These are phyloP conservation scores for Lasiommata megera DNA, from an alignment of 2,888 invertebrate species.

Conservation along the genomic window DNA sequence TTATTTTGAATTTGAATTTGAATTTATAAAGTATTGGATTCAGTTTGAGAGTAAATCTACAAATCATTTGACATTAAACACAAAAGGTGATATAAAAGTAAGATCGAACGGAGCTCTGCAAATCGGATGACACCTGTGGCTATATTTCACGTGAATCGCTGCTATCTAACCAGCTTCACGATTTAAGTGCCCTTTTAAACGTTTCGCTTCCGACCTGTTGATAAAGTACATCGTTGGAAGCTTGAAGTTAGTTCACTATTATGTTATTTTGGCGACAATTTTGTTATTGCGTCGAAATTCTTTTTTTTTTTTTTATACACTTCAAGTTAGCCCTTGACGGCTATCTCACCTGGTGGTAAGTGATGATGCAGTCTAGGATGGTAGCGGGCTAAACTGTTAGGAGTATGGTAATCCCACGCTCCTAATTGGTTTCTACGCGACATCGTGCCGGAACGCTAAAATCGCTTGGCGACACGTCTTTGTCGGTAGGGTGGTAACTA, in stretches of 20 bases:
- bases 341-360: too few relatives aligned
- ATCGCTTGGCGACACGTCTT: too few relatives aligned
- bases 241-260: slow-evolving; percentile 12
- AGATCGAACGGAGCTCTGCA: slow-evolving; percentile 45
- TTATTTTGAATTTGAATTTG: too few relatives aligned
- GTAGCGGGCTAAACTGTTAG: too few relatives aligned
- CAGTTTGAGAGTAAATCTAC: not conserved
- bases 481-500: too few relatives aligned
- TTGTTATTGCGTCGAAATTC: not conserved
- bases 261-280: slow-evolving; percentile 9
- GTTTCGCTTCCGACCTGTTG: slow-evolving; percentile 60
- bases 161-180: slow-evolving; percentile 69
- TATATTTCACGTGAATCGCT: slow-evolving; percentile 63
- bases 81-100: slow-evolving; percentile 13
- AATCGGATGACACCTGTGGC: slow-evolving; percentile 55
- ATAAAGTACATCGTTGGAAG: slow-evolving; percentile 48
- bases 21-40: too few relatives aligned
- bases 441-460: too few relatives aligned
- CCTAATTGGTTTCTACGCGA: too few relatives aligned
- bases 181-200: slow-evolving; percentile 64
- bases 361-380: too few relatives aligned
- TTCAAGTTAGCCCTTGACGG: too few relatives aligned
- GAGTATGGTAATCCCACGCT: too few relatives aligned
- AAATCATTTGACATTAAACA: not conserved
- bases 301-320: too few relatives aligned